phyloP scores from a whole-genome alignment of 1,140 invertebrate species.

The Eriocheir sinensis region DNA sequence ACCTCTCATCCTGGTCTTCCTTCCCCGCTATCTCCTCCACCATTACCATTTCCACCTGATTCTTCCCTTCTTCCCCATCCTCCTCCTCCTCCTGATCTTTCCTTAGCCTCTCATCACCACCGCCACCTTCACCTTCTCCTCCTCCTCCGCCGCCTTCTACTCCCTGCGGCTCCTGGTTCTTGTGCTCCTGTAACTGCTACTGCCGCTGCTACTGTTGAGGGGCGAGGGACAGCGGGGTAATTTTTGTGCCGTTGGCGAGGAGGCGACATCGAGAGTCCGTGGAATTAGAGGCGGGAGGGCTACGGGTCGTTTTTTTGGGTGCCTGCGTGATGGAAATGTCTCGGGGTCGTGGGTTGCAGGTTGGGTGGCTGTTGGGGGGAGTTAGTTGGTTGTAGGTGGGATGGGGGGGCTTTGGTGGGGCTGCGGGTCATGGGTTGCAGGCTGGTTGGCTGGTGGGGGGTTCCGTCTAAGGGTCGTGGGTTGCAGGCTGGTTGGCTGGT shows the following conservation, averaged over 20 bases:
- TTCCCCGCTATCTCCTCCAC: not conserved
- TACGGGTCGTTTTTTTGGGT: not conserved
- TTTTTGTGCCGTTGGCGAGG: not conserved
- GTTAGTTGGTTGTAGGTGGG: no score
- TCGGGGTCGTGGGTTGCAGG: not conserved
- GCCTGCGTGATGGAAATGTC: not conserved
- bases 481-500: no score
- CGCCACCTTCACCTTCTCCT: not conserved
- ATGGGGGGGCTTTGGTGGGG: not conserved
- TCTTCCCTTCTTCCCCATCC: not conserved
- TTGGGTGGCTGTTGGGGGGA: no score
- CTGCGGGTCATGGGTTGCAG: no score
- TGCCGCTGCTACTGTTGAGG: not conserved
- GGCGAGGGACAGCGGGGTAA: not conserved
- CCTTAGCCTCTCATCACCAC: not conserved
- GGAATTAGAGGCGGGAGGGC: not conserved
- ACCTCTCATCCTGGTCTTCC: not conserved
- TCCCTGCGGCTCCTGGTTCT: not conserved
- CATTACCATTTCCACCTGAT: not conserved
- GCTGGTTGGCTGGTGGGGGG: no score
- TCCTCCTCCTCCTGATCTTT: not conserved
- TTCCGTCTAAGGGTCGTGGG: no score
- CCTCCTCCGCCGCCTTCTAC: not conserved
- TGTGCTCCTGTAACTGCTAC: conserved; percentile 22
- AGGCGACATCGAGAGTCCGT: not conserved